A percentile compares a stretch with the other conserved stretches of the same genome.
Conservation (phyloP, 2,797 vertebrate genomes). For the Parotocinclus haroldoi region DNA sequence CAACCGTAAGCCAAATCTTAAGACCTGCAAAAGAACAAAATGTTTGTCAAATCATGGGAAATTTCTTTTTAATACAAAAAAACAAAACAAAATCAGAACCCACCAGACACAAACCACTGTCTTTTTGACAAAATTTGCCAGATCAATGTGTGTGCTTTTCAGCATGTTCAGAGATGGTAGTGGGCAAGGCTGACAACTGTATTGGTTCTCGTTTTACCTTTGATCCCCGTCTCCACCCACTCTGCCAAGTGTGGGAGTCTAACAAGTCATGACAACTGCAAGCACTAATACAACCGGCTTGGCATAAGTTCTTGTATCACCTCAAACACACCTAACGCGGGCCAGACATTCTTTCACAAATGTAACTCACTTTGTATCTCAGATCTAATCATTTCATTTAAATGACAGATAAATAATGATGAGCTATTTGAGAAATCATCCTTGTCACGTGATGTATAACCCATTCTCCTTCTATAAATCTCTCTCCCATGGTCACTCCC, state of each 20-base stretch:
- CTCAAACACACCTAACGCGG: conserved; percentile 11
- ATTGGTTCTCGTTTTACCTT: conserved; percentile 53
- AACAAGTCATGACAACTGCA: conserved; percentile 54
- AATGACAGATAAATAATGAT: no score
- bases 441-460: no score
- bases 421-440: no score
- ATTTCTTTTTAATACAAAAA: no score
- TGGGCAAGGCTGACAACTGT: conserved; percentile 49
- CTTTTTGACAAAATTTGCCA: no score
- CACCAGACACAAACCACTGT: no score
- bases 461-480: no score
- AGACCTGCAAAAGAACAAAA: conserved; percentile 53
- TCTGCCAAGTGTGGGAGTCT: conserved; percentile 51
- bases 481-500: no score
- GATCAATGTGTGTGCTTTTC: conserved; percentile 3
- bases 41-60: background rate
- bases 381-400: background rate
- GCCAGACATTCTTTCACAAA: background rate
- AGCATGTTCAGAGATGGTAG: conserved; percentile 7
- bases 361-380: no score
- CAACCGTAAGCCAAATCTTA: conserved; percentile 37
- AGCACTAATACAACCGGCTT: conserved; percentile 51
- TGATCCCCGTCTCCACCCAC: conserved; percentile 61
- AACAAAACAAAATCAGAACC: no score
- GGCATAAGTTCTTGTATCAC: conserved; percentile 50